Percentiles rank a stretch among this genome's conserved stretches.
Evolutionary conservation across 2,797 vertebrate species (phyloP).

Genomic region (Channa striata): DNA sequence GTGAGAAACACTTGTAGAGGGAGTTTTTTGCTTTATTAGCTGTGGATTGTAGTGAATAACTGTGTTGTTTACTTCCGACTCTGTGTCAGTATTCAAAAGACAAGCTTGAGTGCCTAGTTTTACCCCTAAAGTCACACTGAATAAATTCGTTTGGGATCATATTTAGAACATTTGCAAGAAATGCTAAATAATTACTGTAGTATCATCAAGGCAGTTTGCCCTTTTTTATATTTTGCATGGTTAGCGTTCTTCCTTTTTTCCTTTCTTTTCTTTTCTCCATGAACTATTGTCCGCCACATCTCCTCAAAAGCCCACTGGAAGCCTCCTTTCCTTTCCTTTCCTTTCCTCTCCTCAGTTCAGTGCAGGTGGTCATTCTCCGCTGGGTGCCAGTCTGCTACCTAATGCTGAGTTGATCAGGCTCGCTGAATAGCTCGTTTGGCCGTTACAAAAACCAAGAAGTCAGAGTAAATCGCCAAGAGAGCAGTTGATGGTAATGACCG

Average conservation of each 20-base stretch:
- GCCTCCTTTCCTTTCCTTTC: neutral
- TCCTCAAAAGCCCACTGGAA: neutral
- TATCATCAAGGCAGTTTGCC: too few relatives aligned
- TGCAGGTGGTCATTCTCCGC: slow-evolving; percentile 78
- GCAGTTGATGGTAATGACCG: slow-evolving; percentile 80
- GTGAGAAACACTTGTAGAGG: slow-evolving; percentile 22
- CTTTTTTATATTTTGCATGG: too few relatives aligned
- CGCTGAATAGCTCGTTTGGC: slow-evolving; percentile 80
- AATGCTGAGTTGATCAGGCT: slow-evolving; percentile 76
- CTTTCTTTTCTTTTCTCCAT: too few relatives aligned
- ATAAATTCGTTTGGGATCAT: too few relatives aligned
- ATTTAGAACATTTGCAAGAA: too few relatives aligned
- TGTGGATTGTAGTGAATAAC: slow-evolving; percentile 5
- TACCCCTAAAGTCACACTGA: too few relatives aligned
- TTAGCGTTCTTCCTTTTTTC: neutral
- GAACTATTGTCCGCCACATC: too few relatives aligned
- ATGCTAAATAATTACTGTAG: too few relatives aligned
- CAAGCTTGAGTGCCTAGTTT: too few relatives aligned
- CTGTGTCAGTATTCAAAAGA: too few relatives aligned
- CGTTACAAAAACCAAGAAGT: slow-evolving; percentile 77
- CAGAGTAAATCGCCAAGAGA: slow-evolving; percentile 77
- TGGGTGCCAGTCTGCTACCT: slow-evolving; percentile 64
- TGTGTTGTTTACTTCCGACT: neutral
- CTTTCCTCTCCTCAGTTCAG: slow-evolving; percentile 44
- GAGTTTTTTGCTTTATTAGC: neutral